Evolutionary conservation across 1,140 invertebrate species (phyloP).

Genomic region (Paramacrobiotus metropolitanus): DNA sequence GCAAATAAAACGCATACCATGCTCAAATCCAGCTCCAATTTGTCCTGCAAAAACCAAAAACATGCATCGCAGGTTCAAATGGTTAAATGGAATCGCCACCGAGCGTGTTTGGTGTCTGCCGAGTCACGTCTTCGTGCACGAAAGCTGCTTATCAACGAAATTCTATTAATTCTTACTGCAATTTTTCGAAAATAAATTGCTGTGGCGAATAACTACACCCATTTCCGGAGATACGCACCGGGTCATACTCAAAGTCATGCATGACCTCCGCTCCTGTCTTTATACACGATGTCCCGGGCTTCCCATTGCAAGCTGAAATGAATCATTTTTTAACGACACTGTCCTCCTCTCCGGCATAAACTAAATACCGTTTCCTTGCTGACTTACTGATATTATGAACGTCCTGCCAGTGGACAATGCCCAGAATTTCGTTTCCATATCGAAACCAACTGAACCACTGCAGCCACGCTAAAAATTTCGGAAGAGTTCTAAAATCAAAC

Average conservation of each 20-base stretch:
- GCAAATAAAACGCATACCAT: not conserved
- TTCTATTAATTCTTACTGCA: too few species aligned
- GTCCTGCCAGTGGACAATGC: not conserved
- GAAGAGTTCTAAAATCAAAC: not conserved
- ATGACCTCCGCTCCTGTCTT: not conserved
- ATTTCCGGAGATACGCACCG: not conserved
- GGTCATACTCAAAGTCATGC: not conserved
- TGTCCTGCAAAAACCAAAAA: too few species aligned
- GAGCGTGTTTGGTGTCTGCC: not conserved
- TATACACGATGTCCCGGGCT: not conserved
- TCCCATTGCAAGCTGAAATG: not conserved
- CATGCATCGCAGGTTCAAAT: too few species aligned
- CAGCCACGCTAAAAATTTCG: not conserved
- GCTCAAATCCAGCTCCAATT: not conserved
- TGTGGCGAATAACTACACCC: too few species aligned
- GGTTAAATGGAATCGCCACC: not conserved
- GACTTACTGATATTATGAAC: not conserved
- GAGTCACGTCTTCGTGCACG: not conserved
- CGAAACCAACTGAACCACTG: conserved; percentile 3
- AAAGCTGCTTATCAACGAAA: too few species aligned
- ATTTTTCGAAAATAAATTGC: too few species aligned
- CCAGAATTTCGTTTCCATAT: conserved; percentile 1
- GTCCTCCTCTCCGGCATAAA: not conserved
- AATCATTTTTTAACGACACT: not conserved
- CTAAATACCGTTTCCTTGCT: not conserved